Percentiles rank a stretch among this genome's conserved stretches.
These are phyloP conservation scores for Heliornis fulica DNA, from an alignment of 2,113 vertebrate species.

Conservation along the genomic window DNA sequence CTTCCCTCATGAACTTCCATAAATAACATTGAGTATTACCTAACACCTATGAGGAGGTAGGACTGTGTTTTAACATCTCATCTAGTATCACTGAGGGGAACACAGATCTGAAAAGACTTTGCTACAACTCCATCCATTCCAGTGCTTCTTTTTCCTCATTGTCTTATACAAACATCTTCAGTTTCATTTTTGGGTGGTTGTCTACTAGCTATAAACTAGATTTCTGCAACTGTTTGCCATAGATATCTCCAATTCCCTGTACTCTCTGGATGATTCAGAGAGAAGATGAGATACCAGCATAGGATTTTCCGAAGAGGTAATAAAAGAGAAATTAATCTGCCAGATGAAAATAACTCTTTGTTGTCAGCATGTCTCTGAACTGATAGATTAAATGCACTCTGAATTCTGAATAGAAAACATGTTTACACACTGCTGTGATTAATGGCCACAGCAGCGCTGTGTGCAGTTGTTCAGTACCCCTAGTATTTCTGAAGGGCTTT, in stretches of 20 bases:
- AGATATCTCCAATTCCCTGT: background rate
- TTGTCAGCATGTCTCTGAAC: background rate
- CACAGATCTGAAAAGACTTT: background rate
- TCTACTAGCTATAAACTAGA: background rate
- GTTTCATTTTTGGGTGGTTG: background rate
- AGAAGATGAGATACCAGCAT: background rate
- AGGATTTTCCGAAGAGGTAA: background rate
- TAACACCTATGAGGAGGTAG: background rate
- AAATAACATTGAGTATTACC: background rate
- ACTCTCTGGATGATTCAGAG: background rate
- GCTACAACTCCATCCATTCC: background rate
- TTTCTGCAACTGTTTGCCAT: background rate
- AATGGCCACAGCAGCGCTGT: background rate
- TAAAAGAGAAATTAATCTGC: conserved; percentile 1
- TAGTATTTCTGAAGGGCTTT: background rate
- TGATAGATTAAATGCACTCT: background rate
- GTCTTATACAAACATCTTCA: background rate
- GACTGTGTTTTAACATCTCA: background rate
- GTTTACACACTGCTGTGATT: background rate
- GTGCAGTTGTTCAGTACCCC: background rate
- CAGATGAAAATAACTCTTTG: background rate
- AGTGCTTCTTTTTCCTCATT: background rate
- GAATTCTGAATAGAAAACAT: background rate
- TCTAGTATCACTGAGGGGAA: background rate
- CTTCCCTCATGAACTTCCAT: background rate